Evolutionary conservation across 2,113 vertebrate genomes (phyloP).

Genomic region (Speoplatyrhinus poulsoni): DNA sequence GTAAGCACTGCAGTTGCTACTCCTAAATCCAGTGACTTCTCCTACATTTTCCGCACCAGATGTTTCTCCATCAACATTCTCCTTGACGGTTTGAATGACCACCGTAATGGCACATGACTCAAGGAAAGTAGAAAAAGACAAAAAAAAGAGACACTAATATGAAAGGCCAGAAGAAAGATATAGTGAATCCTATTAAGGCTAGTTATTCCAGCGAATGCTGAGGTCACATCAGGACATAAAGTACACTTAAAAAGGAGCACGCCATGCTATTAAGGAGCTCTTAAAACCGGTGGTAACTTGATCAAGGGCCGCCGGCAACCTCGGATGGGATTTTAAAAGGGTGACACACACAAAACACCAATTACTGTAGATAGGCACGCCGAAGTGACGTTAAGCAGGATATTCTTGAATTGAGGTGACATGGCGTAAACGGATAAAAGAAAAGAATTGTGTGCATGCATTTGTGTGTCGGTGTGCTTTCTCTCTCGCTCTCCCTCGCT

Average conservation of each 20-base stretch:
- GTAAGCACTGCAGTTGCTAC: slow-evolving; percentile 72
- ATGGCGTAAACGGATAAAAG: slow-evolving; percentile 29
- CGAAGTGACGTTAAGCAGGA: slow-evolving; percentile 32
- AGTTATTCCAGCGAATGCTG: slow-evolving; percentile 20
- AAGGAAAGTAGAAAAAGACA: slow-evolving; percentile 5
- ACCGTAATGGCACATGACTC: slow-evolving; percentile 4
- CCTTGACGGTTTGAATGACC: not conserved
- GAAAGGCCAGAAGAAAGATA: not conserved
- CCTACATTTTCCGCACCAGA: slow-evolving; percentile 1
- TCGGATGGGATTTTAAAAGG: slow-evolving; percentile 47
- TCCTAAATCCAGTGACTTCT: too few species aligned
- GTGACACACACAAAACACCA: slow-evolving; percentile 47
- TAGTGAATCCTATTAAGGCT: not conserved
- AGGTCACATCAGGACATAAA: slow-evolving; percentile 18
- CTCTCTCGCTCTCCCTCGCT: slow-evolving; percentile 5
- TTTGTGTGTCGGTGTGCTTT: not conserved
- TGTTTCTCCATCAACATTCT: not conserved
- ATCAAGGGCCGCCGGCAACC: slow-evolving; percentile 49
- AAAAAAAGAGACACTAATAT: slow-evolving; percentile 2
- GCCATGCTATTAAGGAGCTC: slow-evolving; percentile 22
- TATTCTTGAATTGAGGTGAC: slow-evolving; percentile 50
- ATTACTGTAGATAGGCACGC: slow-evolving; percentile 42
- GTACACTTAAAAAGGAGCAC: slow-evolving; percentile 2
- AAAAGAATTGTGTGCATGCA: not conserved
- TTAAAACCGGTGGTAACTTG: slow-evolving; percentile 49